These are phyloP conservation scores for Coilia nasus DNA, from an alignment of 2,797 vertebrate species.

Conservation along the genomic window DNA sequence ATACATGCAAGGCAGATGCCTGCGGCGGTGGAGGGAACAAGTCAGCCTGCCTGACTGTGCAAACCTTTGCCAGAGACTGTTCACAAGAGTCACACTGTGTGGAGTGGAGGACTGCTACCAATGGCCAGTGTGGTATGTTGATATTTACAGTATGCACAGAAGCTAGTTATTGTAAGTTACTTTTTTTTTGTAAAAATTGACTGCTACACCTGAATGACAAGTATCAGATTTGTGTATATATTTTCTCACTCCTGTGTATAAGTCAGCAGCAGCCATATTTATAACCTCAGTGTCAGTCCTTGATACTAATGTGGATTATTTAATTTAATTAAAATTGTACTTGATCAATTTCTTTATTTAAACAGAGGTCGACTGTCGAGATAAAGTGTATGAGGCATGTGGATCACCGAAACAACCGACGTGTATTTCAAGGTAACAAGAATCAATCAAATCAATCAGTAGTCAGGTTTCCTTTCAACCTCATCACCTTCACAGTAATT, in stretches of 20 bases:
- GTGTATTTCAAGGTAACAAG: constrained; percentile 72
- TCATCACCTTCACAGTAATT: too few relatives aligned
- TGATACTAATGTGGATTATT: too few relatives aligned
- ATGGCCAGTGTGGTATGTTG: constrained; percentile 74
- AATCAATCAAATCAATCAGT: neutral
- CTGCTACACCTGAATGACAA: too few relatives aligned
- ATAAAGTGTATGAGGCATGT: constrained; percentile 77
- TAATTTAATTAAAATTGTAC: neutral
- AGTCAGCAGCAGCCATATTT: too few relatives aligned
- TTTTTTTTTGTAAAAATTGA: too few relatives aligned
- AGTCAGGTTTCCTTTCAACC: neutral
- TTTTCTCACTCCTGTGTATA: too few relatives aligned
- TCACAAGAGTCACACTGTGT: constrained; percentile 64
- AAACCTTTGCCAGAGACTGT: constrained; percentile 74
- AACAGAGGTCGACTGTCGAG: constrained; percentile 72
- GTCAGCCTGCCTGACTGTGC: constrained; percentile 72
- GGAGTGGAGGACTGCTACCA: constrained; percentile 75
- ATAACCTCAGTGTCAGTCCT: too few relatives aligned
- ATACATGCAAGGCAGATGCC: constrained; percentile 70
- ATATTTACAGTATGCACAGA: neutral
- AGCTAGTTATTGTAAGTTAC: neutral
- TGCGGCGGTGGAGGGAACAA: constrained; percentile 50
- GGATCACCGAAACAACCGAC: constrained; percentile 66
- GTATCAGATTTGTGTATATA: too few relatives aligned
- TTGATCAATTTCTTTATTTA: constrained; percentile 32